These are phyloP conservation scores for Tympanuchus pallidicinctus DNA, from an alignment of 2,113 vertebrate genomes.

Conservation along the genomic window DNA sequence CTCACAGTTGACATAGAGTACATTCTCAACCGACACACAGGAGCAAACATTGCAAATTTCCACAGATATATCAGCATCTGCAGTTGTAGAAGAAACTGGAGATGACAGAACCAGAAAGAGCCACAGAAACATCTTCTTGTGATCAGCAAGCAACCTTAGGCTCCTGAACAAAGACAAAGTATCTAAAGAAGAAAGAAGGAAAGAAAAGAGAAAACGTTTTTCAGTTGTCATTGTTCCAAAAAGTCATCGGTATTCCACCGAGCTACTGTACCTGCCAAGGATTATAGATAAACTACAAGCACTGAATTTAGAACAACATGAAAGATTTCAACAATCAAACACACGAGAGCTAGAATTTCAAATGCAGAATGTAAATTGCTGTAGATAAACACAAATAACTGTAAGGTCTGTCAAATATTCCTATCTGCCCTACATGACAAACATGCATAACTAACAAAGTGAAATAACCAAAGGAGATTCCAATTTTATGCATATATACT, in stretches of 20 bases:
- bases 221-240: conserved; percentile 72
- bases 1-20: conserved; percentile 98
- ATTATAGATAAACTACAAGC: conserved; percentile 36
- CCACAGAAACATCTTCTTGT: conserved; percentile 98
- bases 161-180: conserved; percentile 82
- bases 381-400: conserved; percentile 33
- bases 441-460: conserved; percentile 47
- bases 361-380: neutral
- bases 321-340: conserved; percentile 32
- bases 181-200: conserved; percentile 82
- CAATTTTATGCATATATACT: conserved; percentile 57
- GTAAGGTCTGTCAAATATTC: conserved; percentile 37
- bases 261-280: conserved; percentile 54
- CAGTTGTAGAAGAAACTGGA: conserved; percentile 84
- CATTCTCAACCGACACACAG: conserved; percentile 97
- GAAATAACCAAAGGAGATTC: conserved; percentile 42
- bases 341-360: neutral
- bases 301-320: conserved; percentile 23
- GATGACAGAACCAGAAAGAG: conserved; percentile 92
- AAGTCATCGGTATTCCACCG: neutral
- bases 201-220: conserved; percentile 69
- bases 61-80: conserved; percentile 88
- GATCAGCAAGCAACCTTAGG: conserved; percentile 86
- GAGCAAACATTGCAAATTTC: conserved; percentile 97
- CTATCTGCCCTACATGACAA: neutral